Conservation (phyloP, 2,113 vertebrate species). For the Xenus cinereus region DNA sequence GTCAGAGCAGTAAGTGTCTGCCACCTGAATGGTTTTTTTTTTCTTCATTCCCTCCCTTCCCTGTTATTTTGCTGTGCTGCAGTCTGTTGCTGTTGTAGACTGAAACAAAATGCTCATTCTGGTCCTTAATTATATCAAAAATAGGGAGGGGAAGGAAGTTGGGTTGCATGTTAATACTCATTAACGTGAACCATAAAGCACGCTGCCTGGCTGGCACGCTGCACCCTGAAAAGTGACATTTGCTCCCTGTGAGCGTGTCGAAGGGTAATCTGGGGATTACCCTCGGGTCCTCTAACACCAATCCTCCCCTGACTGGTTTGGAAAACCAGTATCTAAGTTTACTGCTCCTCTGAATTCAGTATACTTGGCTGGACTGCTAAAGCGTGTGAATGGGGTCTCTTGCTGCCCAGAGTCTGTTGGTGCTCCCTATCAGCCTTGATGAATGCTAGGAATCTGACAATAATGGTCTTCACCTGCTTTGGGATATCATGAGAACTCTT, state of each 20-base stretch:
- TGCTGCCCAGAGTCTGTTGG: background rate
- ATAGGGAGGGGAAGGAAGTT: conserved; percentile 27
- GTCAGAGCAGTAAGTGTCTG: conserved; percentile 27
- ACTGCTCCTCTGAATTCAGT: background rate
- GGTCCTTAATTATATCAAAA: conserved; percentile 15
- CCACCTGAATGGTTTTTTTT: conserved; percentile 14
- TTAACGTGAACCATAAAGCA: background rate
- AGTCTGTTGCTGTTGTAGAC: background rate
- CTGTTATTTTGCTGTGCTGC: background rate
- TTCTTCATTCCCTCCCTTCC: background rate
- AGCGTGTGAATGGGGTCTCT: background rate
- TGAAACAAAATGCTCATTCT: background rate
- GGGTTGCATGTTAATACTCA: background rate
- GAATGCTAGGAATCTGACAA: conserved; percentile 46
- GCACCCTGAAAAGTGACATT: conserved; percentile 20
- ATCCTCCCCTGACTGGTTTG: background rate
- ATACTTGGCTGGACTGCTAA: background rate
- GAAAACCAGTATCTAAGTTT: background rate
- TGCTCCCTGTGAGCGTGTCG: background rate
- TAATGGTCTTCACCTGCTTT: conserved; percentile 55
- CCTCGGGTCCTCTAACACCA: background rate
- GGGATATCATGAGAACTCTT: conserved; percentile 1
- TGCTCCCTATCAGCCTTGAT: background rate
- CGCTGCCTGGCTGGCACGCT: background rate
- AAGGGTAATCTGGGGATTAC: conserved; percentile 37